These are phyloP conservation scores for Euzophera pinguis DNA, from an alignment of 2,888 invertebrate species.

Conservation along the genomic window DNA sequence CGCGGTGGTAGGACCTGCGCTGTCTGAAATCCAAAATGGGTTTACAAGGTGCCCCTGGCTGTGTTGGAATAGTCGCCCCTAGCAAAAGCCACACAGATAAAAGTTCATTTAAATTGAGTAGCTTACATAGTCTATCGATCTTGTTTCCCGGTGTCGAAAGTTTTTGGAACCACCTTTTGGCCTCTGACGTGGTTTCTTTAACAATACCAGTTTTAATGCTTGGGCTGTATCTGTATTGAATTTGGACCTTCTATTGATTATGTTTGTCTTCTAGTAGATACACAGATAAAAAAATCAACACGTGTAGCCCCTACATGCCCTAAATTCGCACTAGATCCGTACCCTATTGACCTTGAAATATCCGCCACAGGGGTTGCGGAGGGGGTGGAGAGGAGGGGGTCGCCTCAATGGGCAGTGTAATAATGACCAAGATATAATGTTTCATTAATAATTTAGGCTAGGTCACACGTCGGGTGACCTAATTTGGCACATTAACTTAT, in stretches of 20 bases:
- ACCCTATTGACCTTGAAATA: not conserved
- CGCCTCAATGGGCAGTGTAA: not conserved
- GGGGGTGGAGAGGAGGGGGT: constrained; percentile 9
- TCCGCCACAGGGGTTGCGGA: not conserved
- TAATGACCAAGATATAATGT: not conserved
- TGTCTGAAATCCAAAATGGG: not conserved
- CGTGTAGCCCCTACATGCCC: not conserved
- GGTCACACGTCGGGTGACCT: not conserved
- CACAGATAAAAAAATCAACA: no score
- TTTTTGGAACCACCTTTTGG: no score
- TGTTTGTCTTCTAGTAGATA: no score
- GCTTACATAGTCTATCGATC: no score
- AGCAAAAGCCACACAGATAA: not conserved
- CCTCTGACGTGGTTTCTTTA: no score
- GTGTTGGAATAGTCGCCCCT: not conserved
- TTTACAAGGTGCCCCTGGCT: not conserved
- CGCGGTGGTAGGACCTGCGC: constrained; percentile 51
- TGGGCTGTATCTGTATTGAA: no score
- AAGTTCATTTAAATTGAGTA: not conserved
- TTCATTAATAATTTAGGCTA: constrained; percentile 1
- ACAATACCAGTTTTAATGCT: no score
- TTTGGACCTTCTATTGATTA: no score
- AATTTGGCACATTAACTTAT: not conserved
- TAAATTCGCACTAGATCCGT: not conserved
- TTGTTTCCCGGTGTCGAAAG: no score